Evolutionary conservation across 2,888 invertebrate genomes (phyloP), one percentile per base, ranked within the genome.

Genomic region (Rutpela maculata): DNA sequence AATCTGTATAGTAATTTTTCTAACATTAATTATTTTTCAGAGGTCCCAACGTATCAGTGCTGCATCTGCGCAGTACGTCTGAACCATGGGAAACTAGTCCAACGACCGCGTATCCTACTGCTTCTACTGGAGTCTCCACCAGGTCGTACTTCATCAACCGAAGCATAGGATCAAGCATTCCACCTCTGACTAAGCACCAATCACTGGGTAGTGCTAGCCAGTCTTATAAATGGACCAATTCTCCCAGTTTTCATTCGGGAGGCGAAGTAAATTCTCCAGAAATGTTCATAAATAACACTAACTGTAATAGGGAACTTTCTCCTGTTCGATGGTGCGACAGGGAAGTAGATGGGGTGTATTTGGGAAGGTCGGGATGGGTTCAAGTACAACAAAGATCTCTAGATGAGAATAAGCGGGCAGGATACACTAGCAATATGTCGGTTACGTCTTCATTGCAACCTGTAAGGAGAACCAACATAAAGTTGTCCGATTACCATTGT

Each of bases 301-400:
- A 56, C 22, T 91, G 90, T 82, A 90, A 90, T 80, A 87, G 92
- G 6, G 92, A 92, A 83, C 85, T 92, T 62, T 92, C 92, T 0
- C 92, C 92, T 4, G 92, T 79, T 17, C 75, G 78, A 11, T 81
- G 92, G 92, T 92, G 92, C 85, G 92, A 92, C 81, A 87, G 91
- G 9, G 92, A 92, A 86, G 92, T 92, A 7, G 92, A 92, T 80
- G 92, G 92, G 0, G 92, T 92, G 4, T 92, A 92, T 82, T 85
- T 92, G 18, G 92, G 92, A 1, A 88, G 91, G 76, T 92, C 92
- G 0, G 92, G 92, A 9, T 92, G 92, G 92, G 92, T 92, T 1
- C 90, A 91, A 85, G 92, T 92, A 1, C 92, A 92, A 78, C 92
- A 92, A 80, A 86, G 91, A 62, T 92, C 92, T 0, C 83, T 92